phyloP scores from a whole-genome alignment of 2,797 vertebrate genomes.

The Zalophus californianus region DNA sequence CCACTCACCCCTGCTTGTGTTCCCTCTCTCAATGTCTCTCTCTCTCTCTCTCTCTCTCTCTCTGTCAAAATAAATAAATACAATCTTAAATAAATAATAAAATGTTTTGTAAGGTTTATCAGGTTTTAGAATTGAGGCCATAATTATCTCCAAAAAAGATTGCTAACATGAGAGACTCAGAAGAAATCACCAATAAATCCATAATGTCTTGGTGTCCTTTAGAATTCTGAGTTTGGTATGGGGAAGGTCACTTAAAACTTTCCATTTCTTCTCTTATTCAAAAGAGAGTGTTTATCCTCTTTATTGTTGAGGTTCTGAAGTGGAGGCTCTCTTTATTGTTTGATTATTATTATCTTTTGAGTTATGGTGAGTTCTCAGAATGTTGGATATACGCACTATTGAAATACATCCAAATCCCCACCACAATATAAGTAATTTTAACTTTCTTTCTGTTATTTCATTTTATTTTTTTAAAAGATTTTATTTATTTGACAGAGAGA shows the following conservation, averaged over 20 bases:
- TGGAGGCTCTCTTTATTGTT: conserved; percentile 15
- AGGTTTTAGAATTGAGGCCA: conserved; percentile 28
- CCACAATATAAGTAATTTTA: conserved; percentile 32
- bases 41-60: too few relatives aligned
- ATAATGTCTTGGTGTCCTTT: conserved; percentile 23
- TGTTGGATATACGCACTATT: neutral
- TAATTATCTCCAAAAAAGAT: conserved; percentile 26
- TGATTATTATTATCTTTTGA: conserved; percentile 13
- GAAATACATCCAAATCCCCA: conserved; percentile 23
- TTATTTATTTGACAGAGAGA: too few relatives aligned
- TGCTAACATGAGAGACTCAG: neutral
- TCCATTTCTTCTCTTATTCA: neutral
- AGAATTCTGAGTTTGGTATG: neutral
- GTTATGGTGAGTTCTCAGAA: neutral
- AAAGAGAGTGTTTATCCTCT: neutral
- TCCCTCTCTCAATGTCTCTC: too few relatives aligned
- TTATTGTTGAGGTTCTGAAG: neutral
- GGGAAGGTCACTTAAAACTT: conserved; percentile 17
- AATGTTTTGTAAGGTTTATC: neutral
- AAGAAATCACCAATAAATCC: neutral
- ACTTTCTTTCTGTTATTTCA: neutral
- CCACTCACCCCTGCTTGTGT: too few relatives aligned
- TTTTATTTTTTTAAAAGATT: too few relatives aligned
- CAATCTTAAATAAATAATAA: neutral
- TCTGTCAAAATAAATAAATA: too few relatives aligned